Conservation (phyloP, 2,113 vertebrate species). For the Helogale parvula region DNA sequence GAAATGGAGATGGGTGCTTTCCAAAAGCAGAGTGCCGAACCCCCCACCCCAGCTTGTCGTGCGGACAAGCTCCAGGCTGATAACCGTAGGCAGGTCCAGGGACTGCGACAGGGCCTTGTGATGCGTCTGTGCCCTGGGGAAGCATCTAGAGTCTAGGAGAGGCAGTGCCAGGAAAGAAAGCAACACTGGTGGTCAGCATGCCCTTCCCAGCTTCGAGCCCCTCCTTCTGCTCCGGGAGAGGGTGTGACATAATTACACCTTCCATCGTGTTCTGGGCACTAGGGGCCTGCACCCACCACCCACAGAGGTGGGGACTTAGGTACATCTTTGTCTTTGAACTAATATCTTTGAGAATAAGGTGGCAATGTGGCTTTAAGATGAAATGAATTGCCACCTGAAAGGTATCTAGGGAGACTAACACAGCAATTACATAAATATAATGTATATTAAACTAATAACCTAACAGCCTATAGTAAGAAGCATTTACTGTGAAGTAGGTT, state of each 20-base stretch:
- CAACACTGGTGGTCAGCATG: fast-evolving
- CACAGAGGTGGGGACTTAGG: too few relatives aligned
- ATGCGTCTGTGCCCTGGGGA: background rate
- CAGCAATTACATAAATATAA: background rate
- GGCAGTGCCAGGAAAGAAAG: background rate
- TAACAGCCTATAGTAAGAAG: background rate
- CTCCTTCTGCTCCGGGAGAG: background rate
- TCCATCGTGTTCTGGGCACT: background rate
- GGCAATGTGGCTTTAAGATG: background rate
- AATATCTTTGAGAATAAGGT: background rate
- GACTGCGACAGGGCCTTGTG: background rate
- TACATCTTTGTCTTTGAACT: background rate
- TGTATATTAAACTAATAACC: background rate
- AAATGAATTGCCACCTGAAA: background rate
- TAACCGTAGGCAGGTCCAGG: too few relatives aligned
- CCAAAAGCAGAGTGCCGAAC: background rate
- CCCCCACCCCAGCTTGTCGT: background rate
- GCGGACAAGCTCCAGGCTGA: background rate
- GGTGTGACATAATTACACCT: background rate
- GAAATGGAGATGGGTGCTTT: background rate
- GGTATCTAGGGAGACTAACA: background rate
- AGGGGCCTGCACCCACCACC: fast-evolving
- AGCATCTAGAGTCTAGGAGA: background rate
- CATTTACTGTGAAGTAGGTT: background rate
- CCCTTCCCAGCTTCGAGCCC: background rate